A percentile compares a stretch with the other conserved stretches of the same genome.
phyloP scores from a whole-genome alignment of 2,113 vertebrate genomes.

The Pionites leucogaster region DNA sequence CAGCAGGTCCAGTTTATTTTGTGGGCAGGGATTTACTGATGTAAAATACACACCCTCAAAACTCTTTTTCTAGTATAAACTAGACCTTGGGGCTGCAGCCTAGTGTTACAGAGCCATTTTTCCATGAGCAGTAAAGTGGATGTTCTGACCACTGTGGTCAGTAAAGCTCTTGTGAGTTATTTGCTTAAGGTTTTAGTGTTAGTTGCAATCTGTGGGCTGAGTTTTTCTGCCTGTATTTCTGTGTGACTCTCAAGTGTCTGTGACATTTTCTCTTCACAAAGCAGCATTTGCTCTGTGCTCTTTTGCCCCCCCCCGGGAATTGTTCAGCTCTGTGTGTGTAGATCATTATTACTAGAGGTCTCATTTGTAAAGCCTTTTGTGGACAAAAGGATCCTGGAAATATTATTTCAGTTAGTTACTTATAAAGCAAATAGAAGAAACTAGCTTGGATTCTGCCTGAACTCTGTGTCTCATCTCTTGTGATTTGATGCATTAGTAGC shows the following conservation, averaged over 20 bases:
- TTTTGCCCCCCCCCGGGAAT: not conserved
- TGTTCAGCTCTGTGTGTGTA: not conserved
- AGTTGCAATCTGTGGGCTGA: not conserved
- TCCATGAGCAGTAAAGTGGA: not conserved
- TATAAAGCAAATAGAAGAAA: not conserved
- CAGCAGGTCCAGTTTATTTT: not conserved
- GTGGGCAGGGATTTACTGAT: not conserved
- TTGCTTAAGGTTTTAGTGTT: slow-evolving; percentile 24
- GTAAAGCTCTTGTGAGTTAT: slow-evolving; percentile 1
- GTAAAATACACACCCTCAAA: not conserved
- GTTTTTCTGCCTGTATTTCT: not conserved
- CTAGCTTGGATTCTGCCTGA: not conserved
- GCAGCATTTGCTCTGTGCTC: not conserved
- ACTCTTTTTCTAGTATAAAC: not conserved
- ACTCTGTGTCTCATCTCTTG: not conserved
- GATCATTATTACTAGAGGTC: not conserved
- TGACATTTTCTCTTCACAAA: not conserved
- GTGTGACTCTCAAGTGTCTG: not conserved
- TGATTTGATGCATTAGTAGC: not conserved
- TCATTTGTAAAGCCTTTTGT: not conserved
- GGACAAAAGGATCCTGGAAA: not conserved
- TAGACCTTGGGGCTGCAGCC: not conserved
- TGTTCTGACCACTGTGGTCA: slow-evolving; percentile 18
- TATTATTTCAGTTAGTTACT: not conserved
- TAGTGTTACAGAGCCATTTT: not conserved